Percentiles rank a stretch among this genome's conserved stretches.
Evolutionary conservation across 2,888 invertebrate genomes (phyloP).

Genomic region (Drosophila dives): DNA sequence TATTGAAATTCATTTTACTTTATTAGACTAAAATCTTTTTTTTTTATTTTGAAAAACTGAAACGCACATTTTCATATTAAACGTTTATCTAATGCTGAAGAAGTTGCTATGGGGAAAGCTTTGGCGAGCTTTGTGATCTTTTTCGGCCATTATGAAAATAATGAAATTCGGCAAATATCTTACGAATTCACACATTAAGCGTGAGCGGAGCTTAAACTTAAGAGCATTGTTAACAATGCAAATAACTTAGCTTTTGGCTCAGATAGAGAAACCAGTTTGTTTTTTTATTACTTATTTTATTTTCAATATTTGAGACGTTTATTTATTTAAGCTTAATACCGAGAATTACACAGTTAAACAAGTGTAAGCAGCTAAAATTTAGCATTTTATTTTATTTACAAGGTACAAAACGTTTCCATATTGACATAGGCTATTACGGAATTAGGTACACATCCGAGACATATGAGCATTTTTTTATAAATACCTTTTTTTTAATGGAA

Average conservation of each 20-base stretch:
- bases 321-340: conserved; percentile 8
- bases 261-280: conserved; percentile 40
- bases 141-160: conserved; percentile 26
- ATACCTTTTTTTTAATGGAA: not conserved
- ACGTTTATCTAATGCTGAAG: not conserved
- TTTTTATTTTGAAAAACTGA: not conserved
- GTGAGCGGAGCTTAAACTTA: not conserved
- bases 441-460: conserved; percentile 10
- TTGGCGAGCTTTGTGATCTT: conserved; percentile 4
- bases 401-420: conserved; percentile 30
- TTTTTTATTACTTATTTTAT: conserved; percentile 9
- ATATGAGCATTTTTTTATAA: not conserved
- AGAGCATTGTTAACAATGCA: conserved; percentile 41
- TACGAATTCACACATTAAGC: conserved; percentile 2
- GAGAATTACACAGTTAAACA: conserved; percentile 7
- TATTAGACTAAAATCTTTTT: not conserved
- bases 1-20: too few relatives aligned
- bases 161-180: conserved; percentile 24
- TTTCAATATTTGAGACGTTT: conserved; percentile 10
- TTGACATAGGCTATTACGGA: conserved; percentile 38
- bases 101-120: not conserved
- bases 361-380: conserved; percentile 14
- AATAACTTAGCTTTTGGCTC: conserved; percentile 45
- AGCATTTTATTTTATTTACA: conserved; percentile 7
- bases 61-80: not conserved